Conservation (phyloP, 2,797 vertebrate genomes). For the Moxostoma hubbsi region DNA sequence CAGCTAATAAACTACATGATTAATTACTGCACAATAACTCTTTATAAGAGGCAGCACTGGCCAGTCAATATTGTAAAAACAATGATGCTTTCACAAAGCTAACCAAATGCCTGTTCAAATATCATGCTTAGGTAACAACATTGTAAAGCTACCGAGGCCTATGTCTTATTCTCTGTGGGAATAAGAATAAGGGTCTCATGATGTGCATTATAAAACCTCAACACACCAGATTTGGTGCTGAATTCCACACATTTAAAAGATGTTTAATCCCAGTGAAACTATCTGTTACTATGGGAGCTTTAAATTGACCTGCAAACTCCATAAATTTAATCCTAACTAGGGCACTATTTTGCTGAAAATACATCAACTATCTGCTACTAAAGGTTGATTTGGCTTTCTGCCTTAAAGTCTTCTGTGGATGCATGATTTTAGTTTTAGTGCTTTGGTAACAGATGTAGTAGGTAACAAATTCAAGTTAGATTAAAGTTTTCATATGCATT, state of each 20-base stretch:
- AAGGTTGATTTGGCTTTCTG: background rate
- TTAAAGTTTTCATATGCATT: background rate
- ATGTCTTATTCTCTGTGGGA: constrained; percentile 9
- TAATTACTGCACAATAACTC: constrained; percentile 24
- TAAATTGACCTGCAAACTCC: background rate
- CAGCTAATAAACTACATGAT: constrained; percentile 33
- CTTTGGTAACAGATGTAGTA: background rate
- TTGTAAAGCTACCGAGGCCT: constrained; percentile 14
- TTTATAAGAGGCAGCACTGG: constrained; percentile 11
- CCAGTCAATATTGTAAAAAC: constrained; percentile 24
- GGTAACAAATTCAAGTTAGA: background rate
- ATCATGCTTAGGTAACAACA: background rate
- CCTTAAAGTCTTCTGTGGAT: background rate
- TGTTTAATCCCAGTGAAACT: background rate
- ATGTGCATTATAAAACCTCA: constrained; percentile 24
- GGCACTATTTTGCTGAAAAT: background rate
- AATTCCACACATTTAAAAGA: constrained; percentile 8
- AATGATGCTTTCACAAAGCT: constrained; percentile 27
- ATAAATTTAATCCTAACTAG: background rate
- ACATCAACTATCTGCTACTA: background rate
- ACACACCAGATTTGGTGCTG: background rate
- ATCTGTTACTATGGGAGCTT: too few relatives aligned
- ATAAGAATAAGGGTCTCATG: constrained; percentile 20
- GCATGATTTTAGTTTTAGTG: background rate
- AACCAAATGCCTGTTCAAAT: constrained; percentile 12